Evolutionary conservation across 2,113 vertebrate genomes (phyloP).

Genomic region (Chrysemys picta): DNA sequence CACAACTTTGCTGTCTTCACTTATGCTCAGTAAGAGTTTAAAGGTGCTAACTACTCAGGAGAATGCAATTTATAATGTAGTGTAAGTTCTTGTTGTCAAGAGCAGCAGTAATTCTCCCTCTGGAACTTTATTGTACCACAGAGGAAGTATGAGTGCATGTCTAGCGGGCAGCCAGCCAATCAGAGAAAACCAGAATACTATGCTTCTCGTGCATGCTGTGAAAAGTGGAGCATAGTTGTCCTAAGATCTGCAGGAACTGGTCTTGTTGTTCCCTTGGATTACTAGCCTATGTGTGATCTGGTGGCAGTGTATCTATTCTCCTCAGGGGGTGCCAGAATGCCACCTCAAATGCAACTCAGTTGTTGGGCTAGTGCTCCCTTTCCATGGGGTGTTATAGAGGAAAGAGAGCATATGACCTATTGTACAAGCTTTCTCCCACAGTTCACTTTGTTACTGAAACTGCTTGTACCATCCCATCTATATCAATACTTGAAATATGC

Average conservation of each 20-base stretch:
- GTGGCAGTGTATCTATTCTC: not conserved
- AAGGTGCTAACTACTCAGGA: not conserved
- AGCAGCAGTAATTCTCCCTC: not conserved
- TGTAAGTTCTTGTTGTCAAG: not conserved
- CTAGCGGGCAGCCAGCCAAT: not conserved
- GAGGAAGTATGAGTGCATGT: not conserved
- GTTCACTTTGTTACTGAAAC: not conserved
- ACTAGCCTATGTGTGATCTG: not conserved
- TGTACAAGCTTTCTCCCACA: not conserved
- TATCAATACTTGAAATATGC: not conserved
- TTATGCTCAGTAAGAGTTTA: not conserved
- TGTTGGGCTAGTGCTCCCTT: not conserved
- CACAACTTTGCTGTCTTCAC: not conserved
- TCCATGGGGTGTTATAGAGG: not conserved
- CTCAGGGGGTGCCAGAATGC: not conserved
- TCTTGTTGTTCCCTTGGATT: not conserved
- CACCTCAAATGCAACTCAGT: not conserved
- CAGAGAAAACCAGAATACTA: not conserved
- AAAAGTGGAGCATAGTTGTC: not conserved
- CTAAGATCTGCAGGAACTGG: not conserved
- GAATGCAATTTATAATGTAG: not conserved
- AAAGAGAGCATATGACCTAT: not conserved
- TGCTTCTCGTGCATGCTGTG: not conserved
- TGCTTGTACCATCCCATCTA: not conserved
- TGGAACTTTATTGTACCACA: not conserved